Conservation (phyloP, 2,888 invertebrate species). For the Amblyjoppa proteus region DNA sequence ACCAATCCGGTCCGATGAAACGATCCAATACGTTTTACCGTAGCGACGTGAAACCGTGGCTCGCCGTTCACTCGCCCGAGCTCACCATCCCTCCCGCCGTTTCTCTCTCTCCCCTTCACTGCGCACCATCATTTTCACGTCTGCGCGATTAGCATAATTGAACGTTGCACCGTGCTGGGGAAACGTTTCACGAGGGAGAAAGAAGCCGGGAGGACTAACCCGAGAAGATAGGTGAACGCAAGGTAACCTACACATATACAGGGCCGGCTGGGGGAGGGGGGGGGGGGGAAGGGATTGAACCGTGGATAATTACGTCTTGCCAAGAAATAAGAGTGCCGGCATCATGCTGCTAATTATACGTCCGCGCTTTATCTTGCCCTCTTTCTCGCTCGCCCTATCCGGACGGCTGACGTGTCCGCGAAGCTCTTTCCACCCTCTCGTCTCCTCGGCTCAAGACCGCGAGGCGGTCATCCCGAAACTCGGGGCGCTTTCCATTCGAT, state of each 20-base stretch:
- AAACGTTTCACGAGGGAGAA: conserved; percentile 30
- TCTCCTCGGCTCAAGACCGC: neutral
- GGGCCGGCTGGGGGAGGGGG: neutral
- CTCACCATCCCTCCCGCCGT: neutral
- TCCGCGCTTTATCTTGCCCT: conserved; percentile 16
- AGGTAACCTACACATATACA: conserved; percentile 38
- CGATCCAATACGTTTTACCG: conserved; percentile 66
- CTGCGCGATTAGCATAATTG: conserved; percentile 78
- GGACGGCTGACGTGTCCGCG: conserved; percentile 16
- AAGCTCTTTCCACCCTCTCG: conserved; percentile 10
- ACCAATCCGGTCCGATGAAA: conserved; percentile 61
- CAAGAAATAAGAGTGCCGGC: conserved; percentile 61
- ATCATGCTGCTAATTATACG: conserved; percentile 66
- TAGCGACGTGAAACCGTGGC: conserved; percentile 60
- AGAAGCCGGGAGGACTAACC: conserved; percentile 49
- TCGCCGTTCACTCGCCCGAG: conserved; percentile 21
- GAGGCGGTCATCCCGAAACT: neutral
- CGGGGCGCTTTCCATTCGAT: conserved; percentile 5
- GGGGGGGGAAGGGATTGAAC: conserved; percentile 41
- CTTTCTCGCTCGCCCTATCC: conserved; percentile 21
- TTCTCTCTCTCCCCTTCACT: neutral
- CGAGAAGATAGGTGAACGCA: conserved; percentile 51
- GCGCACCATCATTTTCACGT: conserved; percentile 70
- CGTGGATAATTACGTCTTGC: conserved; percentile 65
- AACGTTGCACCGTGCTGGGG: conserved; percentile 72